Evolutionary conservation across 2,888 invertebrate genomes (phyloP).

Genomic region (Tenthredo amoena): DNA sequence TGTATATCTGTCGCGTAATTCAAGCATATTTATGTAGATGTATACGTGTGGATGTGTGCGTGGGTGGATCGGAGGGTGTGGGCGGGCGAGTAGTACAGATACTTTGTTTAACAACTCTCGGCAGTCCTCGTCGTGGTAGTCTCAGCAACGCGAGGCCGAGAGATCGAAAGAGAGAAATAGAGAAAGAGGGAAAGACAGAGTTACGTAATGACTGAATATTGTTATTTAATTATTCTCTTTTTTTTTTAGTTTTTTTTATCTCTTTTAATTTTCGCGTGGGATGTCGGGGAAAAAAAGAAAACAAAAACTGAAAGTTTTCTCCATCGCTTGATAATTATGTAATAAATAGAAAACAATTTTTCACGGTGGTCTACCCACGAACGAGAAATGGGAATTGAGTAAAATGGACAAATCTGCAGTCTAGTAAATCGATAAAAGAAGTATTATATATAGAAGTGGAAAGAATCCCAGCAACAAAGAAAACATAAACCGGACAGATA

Average conservation of each 20-base stretch:
- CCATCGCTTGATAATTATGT: too few species aligned
- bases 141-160: not conserved
- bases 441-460: too few species aligned
- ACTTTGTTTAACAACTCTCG: constrained; percentile 2
- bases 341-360: too few species aligned
- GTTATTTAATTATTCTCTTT: not conserved
- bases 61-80: not conserved
- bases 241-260: not conserved
- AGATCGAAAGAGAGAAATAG: not conserved
- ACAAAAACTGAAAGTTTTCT: too few species aligned
- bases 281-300: too few species aligned
- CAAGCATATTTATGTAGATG: not conserved
- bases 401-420: too few species aligned
- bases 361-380: too few species aligned
- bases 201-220: not conserved
- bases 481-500: too few species aligned
- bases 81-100: not conserved
- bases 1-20: not conserved
- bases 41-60: not conserved
- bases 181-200: not conserved
- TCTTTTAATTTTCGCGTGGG: not conserved
- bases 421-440: too few species aligned
- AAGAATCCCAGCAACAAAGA: too few species aligned
- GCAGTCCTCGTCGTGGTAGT: not conserved
- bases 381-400: too few species aligned